A percentile compares a stretch with the other conserved stretches of the same genome.
Evolutionary conservation across 2,113 vertebrate species (phyloP).

Genomic region (Poicephalus gulielmi): DNA sequence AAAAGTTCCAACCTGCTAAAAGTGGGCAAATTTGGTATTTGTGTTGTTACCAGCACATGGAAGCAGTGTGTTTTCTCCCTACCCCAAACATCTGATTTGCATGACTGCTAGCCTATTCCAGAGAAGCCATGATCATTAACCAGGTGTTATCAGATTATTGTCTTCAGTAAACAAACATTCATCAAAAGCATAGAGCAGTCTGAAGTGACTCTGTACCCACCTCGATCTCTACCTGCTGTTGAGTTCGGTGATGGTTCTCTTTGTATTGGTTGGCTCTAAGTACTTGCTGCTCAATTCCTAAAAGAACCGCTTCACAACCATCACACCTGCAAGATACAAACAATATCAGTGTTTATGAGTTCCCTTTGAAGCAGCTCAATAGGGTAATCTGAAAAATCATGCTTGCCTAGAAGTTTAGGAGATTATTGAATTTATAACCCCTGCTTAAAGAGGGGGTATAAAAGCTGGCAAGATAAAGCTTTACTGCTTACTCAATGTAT

Average conservation of each 20-base stretch:
- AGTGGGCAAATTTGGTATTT: not conserved
- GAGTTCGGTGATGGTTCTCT: constrained; percentile 78
- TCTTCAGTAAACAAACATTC: not conserved
- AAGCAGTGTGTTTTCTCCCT: not conserved
- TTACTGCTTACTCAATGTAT: not conserved
- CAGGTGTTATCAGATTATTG: not conserved
- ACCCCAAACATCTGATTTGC: not conserved
- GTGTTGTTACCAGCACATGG: not conserved
- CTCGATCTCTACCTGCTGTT: constrained; percentile 84
- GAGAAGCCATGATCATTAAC: not conserved
- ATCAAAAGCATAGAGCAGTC: not conserved
- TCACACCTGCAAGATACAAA: constrained; percentile 76
- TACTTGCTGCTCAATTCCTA: constrained; percentile 84
- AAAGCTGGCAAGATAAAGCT: not conserved
- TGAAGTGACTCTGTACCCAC: constrained; percentile 56
- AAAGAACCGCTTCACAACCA: constrained; percentile 80
- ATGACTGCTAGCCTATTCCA: not conserved
- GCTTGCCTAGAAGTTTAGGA: not conserved
- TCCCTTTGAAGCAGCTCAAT: not conserved
- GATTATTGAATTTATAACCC: not conserved
- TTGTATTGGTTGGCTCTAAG: constrained; percentile 81
- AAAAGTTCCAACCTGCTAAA: not conserved
- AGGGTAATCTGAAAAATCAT: not conserved
- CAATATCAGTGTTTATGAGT: not conserved
- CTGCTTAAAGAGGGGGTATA: not conserved